Percentiles rank a stretch among this genome's conserved stretches.
phyloP scores from a whole-genome alignment of 30 jellyfish, hydroid and myxozoan genomes.

The Rhopilema esculentum region DNA sequence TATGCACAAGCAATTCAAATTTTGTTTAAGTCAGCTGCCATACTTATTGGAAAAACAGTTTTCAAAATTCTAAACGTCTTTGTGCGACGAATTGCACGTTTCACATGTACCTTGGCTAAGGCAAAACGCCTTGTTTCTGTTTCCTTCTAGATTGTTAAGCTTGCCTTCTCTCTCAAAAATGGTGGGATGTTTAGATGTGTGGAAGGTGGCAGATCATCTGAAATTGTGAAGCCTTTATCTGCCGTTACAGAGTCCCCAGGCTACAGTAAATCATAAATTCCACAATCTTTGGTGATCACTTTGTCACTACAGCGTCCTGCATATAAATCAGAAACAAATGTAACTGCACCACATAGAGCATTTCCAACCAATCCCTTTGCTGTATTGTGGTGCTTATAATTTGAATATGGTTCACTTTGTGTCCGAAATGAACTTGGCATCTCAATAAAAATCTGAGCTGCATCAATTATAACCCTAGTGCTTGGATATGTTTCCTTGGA shows the following conservation, averaged over 20 bases:
- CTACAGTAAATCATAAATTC: constrained; percentile 4
- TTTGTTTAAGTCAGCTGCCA: constrained; percentile 40
- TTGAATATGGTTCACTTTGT: constrained; percentile 67
- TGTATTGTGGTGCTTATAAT: constrained; percentile 76
- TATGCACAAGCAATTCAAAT: constrained; percentile 47
- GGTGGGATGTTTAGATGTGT: constrained; percentile 64
- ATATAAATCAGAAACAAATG: background rate
- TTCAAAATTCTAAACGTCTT: constrained; percentile 37
- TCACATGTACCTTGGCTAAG: constrained; percentile 71
- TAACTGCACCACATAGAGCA: constrained; percentile 68
- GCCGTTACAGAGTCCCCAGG: constrained; percentile 31
- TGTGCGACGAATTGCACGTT: constrained; percentile 64
- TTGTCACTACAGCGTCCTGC: constrained; percentile 30
- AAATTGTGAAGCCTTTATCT: constrained; percentile 46
- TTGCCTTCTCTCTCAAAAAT: constrained; percentile 34
- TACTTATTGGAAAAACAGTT: constrained; percentile 23
- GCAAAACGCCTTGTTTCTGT: constrained; percentile 70
- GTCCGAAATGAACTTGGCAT: constrained; percentile 67
- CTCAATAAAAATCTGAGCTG: constrained; percentile 71
- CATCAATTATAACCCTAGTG: constrained; percentile 3
- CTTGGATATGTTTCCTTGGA: constrained; percentile 63
- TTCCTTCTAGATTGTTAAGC: constrained; percentile 41
- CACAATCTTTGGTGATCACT: constrained; percentile 29
- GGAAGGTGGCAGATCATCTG: constrained; percentile 53
- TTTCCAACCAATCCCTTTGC: constrained; percentile 87